Conservation (phyloP, 1,140 invertebrate genomes). For the Adoxophyes honmai region DNA sequence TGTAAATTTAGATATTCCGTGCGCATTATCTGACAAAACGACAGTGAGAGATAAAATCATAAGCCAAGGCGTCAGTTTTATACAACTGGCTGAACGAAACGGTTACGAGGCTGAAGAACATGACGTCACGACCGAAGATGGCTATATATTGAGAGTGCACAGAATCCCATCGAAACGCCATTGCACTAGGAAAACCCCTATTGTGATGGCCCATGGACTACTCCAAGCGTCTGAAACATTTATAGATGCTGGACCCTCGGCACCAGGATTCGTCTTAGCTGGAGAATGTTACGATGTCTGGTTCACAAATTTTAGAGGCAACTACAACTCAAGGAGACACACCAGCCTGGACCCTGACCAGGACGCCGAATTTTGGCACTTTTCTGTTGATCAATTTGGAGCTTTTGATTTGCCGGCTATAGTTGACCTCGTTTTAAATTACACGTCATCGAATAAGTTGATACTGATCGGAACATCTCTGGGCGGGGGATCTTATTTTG, state of each 20-base stretch:
- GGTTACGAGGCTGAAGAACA: background rate
- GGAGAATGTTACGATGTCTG: conserved; percentile 89
- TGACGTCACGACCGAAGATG: background rate
- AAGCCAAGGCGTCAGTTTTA: too few species aligned
- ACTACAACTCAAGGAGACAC: conserved; percentile 80
- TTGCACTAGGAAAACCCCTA: conserved; percentile 27
- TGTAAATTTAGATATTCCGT: too few species aligned
- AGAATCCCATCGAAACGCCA: background rate
- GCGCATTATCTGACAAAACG: too few species aligned
- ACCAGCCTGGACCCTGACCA: conserved; percentile 73
- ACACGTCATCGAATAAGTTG: conserved; percentile 70
- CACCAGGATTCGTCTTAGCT: conserved; percentile 81
- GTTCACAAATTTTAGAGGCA: conserved; percentile 84
- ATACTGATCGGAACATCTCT: conserved; percentile 82
- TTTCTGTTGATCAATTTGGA: conserved; percentile 84
- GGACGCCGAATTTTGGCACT: conserved; percentile 70
- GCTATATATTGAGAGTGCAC: background rate
- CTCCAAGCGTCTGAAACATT: conserved; percentile 82
- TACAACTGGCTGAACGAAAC: background rate
- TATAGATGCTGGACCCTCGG: conserved; percentile 80
- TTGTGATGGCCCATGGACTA: conserved; percentile 80
- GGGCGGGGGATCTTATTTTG: conserved; percentile 62
- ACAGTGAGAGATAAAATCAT: too few species aligned
- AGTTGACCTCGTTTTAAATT: conserved; percentile 80
- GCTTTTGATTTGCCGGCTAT: conserved; percentile 84